These are phyloP conservation scores for Helobdella robusta DNA, from an alignment of 2,888 invertebrate genomes.

Conservation along the genomic window DNA sequence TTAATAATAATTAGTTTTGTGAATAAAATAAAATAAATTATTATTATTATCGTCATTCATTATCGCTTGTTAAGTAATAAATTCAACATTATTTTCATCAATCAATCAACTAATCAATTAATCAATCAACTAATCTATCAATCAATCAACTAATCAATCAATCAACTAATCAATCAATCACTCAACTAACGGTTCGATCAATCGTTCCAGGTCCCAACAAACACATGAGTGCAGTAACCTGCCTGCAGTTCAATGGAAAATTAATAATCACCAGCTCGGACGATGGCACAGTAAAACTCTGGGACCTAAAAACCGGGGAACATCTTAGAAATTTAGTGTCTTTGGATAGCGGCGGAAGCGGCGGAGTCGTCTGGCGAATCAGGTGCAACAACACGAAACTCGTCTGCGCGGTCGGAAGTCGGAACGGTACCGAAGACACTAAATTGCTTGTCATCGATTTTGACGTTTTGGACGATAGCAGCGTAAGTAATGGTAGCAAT, in stretches of 20 bases:
- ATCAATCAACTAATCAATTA: no score
- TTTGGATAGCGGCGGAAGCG: slow-evolving; percentile 84
- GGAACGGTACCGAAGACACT: slow-evolving; percentile 97
- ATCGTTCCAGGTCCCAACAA: slow-evolving; percentile 81
- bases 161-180: no score
- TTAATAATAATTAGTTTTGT: neutral
- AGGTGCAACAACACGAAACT: slow-evolving; percentile 87
- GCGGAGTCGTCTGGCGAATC: slow-evolving; percentile 97
- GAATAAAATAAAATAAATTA: neutral
- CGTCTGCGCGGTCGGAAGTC: slow-evolving; percentile 94
- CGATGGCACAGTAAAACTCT: slow-evolving; percentile 96
- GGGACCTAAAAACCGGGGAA: slow-evolving; percentile 88
- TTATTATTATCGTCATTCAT: neutral
- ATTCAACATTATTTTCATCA: neutral
- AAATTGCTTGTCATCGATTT: slow-evolving; percentile 94
- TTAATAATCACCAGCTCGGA: slow-evolving; percentile 98
- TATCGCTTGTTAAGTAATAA: neutral
- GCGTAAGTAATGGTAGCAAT: neutral
- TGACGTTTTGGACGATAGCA: slow-evolving; percentile 58
- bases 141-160: no score
- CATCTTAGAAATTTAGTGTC: slow-evolving; percentile 91
- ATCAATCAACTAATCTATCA: no score
- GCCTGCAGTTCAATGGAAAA: slow-evolving; percentile 83
- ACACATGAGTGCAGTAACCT: slow-evolving; percentile 95
- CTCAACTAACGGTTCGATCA: neutral